Percentiles rank a stretch among this genome's conserved stretches.
phyloP scores from a whole-genome alignment of 2,797 vertebrate species.

The Tarsius wallacei region DNA sequence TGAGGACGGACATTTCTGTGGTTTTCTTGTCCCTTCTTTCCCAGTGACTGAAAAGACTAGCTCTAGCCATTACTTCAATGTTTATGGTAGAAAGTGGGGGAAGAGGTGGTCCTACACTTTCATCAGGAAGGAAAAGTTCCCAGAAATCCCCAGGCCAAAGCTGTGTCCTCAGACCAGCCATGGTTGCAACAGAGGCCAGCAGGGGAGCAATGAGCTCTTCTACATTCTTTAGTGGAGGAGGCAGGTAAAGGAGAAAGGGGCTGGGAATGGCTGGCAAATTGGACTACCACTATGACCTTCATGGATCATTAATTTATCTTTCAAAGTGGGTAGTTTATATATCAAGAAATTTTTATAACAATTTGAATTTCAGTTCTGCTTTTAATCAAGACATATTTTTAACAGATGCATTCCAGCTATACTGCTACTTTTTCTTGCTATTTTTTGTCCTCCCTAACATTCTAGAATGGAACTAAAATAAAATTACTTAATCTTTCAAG shows the following conservation, averaged over 20 bases:
- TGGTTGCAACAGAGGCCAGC: neutral
- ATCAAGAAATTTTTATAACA: constrained; percentile 34
- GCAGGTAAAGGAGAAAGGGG: neutral
- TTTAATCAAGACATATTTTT: constrained; percentile 33
- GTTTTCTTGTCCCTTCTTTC: neutral
- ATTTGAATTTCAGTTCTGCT: constrained; percentile 50
- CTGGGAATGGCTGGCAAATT: neutral
- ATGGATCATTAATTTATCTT: constrained; percentile 13
- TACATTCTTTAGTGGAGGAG: neutral
- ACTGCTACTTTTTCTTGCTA: neutral
- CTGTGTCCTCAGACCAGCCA: neutral
- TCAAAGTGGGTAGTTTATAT: neutral
- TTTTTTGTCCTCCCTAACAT: neutral
- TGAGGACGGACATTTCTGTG: neutral
- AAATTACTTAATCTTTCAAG: constrained; percentile 40
- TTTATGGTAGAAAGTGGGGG: neutral
- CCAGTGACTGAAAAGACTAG: neutral
- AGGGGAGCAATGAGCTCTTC: neutral
- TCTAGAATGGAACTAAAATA: constrained; percentile 27
- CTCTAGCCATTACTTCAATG: neutral
- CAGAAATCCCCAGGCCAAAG: neutral
- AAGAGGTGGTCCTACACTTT: neutral
- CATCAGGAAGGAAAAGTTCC: neutral
- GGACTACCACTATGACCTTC: neutral
- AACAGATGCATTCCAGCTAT: constrained; percentile 24